These are phyloP conservation scores for Tuta absoluta DNA, from an alignment of 2,888 invertebrate genomes.

Conservation along the genomic window DNA sequence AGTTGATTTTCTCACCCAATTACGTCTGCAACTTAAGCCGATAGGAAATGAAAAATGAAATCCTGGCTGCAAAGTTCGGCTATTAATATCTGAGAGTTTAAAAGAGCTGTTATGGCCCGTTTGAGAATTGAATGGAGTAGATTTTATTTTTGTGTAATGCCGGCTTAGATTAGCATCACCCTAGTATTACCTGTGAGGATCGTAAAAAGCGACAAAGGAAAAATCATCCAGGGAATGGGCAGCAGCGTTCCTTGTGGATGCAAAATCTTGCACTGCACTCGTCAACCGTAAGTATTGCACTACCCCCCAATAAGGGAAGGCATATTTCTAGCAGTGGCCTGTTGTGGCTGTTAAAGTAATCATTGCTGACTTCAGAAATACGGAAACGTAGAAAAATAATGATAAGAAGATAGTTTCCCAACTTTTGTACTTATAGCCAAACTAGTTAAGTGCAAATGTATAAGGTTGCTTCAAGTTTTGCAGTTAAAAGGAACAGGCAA, in stretches of 20 bases:
- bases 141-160: neutral
- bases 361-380: no score
- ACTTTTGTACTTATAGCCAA: conserved; percentile 13
- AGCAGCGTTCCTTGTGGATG: no score
- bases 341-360: no score
- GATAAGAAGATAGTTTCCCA: neutral
- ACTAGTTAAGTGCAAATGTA: conserved; percentile 13
- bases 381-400: no score
- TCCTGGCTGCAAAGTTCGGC: neutral
- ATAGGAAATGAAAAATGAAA: conserved; percentile 16
- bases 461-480: neutral
- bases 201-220: no score
- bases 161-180: no score
- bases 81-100: neutral
- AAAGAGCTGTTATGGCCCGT: neutral
- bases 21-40: conserved; percentile 3
- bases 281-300: no score
- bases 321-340: no score
- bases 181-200: no score
- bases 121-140: neutral
- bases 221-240: no score
- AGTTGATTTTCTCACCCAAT: conserved; percentile 17
- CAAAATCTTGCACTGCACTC: no score
- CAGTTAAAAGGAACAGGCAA: neutral
- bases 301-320: no score